Base-by-base conservation (phyloP, 2,797 vertebrate genomes). In the Telmatherina bonti region DNA sequence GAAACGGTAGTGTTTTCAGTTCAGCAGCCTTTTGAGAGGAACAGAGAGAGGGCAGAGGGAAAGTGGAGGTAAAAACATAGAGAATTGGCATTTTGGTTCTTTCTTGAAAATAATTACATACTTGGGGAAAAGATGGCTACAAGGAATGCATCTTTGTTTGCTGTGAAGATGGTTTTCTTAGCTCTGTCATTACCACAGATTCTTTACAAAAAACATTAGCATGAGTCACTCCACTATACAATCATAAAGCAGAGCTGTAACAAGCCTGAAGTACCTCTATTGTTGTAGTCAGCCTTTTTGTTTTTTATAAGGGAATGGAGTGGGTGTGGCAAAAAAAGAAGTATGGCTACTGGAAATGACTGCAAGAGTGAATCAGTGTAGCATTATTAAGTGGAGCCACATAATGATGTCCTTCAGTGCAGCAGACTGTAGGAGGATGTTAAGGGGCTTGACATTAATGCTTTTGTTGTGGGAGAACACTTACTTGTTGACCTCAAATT, bases 61-160 rank as follows among this genome's bases (percentile, higher is more conserved):
- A 41, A 64, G 16, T 27, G n/a, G 31, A 5, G 22, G 33, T 53
- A 30, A 30, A 16, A 18, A 26, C n/a, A 29, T 27, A 54, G 31
- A 59, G 55, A 62, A 67, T 70, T 57, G 53, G 22, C 68, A 55
- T 80, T 82, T 83, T 85, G 59, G 67, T 70, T 33, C 47, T 24
- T 67, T 65, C 65, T 82, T 24, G 59, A 51, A 75, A 76, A 84
- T 89, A 86, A 88, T 81, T 77, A 58, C 73, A 61, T 76, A 76
- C 77, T 84, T 85, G 82, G 83, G 83, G 70, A 68, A 43, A 9
- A 12, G 62, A 24, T 2, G 6, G 58, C 74, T 67, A 67, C 38
- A 24, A 62, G 55, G 30, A 55, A 35, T 36, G 59, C 47, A 5
- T 66, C 63, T 67, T 74, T 70, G 77, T 84, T 81, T 81, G 67